A percentile compares a stretch with the other conserved stretches of the same genome.
These are phyloP conservation scores for Drosophila miranda DNA, from an alignment of 1,140 invertebrate species.

Conservation along the genomic window DNA sequence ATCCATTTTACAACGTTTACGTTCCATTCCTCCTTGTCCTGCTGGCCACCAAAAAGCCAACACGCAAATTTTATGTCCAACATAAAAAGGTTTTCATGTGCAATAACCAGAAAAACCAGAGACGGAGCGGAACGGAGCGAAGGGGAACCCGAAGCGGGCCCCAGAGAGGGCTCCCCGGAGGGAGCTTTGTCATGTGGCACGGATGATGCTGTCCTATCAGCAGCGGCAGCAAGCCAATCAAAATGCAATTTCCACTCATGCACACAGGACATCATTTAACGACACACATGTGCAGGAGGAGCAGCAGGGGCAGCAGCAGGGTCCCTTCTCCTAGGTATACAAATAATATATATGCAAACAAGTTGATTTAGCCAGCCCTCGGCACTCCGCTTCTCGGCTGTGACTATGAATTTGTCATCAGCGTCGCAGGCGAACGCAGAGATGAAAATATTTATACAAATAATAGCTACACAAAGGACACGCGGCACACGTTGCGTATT, in stretches of 20 bases:
- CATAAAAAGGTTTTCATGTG: slow-evolving; percentile 68
- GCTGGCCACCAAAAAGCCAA: slow-evolving; percentile 41
- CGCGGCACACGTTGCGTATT: slow-evolving; percentile 54
- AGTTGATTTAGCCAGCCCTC: slow-evolving; percentile 52
- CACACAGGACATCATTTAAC: slow-evolving; percentile 59
- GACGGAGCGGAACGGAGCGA: no score
- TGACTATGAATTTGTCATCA: slow-evolving; percentile 76
- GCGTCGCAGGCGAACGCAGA: slow-evolving; percentile 3
- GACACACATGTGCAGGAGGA: slow-evolving; percentile 24
- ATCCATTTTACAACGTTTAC: slow-evolving; percentile 48
- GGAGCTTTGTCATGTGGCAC: slow-evolving; percentile 1
- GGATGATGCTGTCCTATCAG: slow-evolving; percentile 61
- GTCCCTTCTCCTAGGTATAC: slow-evolving; percentile 9
- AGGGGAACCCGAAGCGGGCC: background rate
- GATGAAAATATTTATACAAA: slow-evolving; percentile 53
- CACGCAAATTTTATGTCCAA: slow-evolving; percentile 44
- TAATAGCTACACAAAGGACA: slow-evolving; percentile 28
- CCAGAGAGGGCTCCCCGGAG: background rate
- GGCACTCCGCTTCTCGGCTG: slow-evolving; percentile 27
- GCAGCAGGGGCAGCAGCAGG: background rate
- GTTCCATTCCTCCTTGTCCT: slow-evolving; percentile 57
- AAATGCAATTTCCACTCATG: slow-evolving; percentile 72
- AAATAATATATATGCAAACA: slow-evolving; percentile 75
- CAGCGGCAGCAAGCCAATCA: slow-evolving; percentile 68
- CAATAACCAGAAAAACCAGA: slow-evolving; percentile 33